Percentiles rank a stretch among this genome's conserved stretches.
These are phyloP conservation scores for Scyliorhinus canicula DNA, from an alignment of 2,797 vertebrate genomes.

Conservation along the genomic window DNA sequence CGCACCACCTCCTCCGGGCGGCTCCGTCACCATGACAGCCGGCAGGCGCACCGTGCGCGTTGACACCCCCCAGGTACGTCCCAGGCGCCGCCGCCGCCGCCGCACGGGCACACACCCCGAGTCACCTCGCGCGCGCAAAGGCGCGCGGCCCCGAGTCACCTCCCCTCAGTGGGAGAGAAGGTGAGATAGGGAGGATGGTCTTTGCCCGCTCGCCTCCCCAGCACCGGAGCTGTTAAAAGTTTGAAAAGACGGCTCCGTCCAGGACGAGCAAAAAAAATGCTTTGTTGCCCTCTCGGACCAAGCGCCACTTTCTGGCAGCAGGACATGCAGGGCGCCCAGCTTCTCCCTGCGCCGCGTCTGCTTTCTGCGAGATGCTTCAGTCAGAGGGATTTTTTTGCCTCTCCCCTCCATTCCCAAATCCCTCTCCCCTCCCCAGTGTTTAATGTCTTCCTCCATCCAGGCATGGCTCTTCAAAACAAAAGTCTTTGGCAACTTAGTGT, in stretches of 20 bases:
- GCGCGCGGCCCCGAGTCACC: neutral
- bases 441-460: neutral
- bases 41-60: neutral
- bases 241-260: no score
- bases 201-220: no score
- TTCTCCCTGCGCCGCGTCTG: neutral
- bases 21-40: slow-evolving; percentile 34
- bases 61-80: neutral
- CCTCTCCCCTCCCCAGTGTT: neutral
- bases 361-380: neutral
- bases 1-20: neutral
- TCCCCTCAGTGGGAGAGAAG: no score
- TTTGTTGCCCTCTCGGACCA: no score
- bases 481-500: neutral
- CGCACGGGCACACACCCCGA: neutral
- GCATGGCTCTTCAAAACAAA: neutral
- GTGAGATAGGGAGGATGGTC: no score
- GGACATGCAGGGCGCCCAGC: neutral
- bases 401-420: neutral
- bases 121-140: neutral
- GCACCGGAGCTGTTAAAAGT: no score
- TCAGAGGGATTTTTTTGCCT: neutral
- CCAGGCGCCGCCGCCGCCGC: neutral
- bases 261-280: no score
- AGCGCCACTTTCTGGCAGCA: neutral